These are phyloP conservation scores for Bos javanicus DNA, from an alignment of 2,113 vertebrate genomes.

Conservation along the genomic window DNA sequence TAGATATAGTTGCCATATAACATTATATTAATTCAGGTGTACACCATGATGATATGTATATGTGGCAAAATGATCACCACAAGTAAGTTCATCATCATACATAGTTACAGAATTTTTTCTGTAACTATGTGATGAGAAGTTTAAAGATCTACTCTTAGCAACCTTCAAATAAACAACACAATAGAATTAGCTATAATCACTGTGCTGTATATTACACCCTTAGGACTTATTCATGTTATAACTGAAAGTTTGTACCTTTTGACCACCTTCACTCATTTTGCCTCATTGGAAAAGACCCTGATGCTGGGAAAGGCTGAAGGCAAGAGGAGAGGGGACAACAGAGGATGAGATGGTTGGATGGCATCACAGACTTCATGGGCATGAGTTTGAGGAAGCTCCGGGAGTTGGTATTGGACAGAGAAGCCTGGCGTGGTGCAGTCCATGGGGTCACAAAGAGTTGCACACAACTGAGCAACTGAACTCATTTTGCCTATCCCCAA, in stretches of 20 bases:
- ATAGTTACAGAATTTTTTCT: background rate
- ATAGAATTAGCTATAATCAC: background rate
- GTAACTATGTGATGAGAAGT: background rate
- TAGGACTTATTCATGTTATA: background rate
- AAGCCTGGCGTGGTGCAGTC: background rate
- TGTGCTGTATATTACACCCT: background rate
- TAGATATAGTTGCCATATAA: background rate
- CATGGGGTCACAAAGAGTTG: background rate
- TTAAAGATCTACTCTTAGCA: background rate
- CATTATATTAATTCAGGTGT: background rate
- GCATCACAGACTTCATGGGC: background rate
- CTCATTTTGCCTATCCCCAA: background rate
- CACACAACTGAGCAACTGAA: background rate
- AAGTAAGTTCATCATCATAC: background rate
- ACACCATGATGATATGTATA: background rate
- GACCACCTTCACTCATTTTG: background rate
- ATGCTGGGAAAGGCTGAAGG: background rate
- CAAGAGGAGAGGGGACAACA: background rate
- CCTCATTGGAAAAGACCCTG: background rate
- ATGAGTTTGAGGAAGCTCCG: background rate
- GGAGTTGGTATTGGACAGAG: background rate
- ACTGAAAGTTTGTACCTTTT: background rate
- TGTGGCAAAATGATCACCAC: background rate
- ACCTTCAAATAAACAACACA: background rate
- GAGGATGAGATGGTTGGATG: background rate